Percentiles rank a stretch among this genome's conserved stretches.
Evolutionary conservation across 2,113 vertebrate species (phyloP).

Genomic region (Protomyctophum bolini): DNA sequence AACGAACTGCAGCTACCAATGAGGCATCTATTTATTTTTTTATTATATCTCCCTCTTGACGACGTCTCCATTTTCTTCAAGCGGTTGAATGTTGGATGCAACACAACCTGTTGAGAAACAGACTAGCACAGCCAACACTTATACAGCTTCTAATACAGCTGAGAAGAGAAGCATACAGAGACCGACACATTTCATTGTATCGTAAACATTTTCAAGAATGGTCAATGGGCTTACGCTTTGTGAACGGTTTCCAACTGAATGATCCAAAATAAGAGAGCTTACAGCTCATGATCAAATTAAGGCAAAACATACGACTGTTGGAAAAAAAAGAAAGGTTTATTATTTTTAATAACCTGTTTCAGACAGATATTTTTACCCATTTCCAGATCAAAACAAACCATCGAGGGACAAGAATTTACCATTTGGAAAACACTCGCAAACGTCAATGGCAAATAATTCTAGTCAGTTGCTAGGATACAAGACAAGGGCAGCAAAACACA

Average conservation of each 20-base stretch:
- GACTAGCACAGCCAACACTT: too few relatives aligned
- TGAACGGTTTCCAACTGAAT: neutral
- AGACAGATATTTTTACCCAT: conserved; percentile 62
- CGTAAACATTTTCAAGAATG: neutral
- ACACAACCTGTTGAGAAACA: too few relatives aligned
- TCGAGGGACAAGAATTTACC: conserved; percentile 44
- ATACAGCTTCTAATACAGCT: neutral
- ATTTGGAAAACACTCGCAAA: conserved; percentile 63
- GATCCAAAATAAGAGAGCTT: neutral
- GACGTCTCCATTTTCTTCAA: too few relatives aligned
- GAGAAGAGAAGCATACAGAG: neutral
- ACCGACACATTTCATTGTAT: neutral
- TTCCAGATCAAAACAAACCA: conserved; percentile 61
- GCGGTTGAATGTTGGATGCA: too few relatives aligned
- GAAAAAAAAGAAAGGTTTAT: conserved; percentile 46
- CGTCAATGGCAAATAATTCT: conserved; percentile 52
- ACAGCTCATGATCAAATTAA: neutral
- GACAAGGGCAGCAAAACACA: conserved; percentile 48
- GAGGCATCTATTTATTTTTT: too few relatives aligned
- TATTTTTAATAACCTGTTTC: conserved; percentile 61
- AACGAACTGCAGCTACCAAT: neutral
- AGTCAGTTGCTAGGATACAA: conserved; percentile 71
- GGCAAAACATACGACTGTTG: neutral
- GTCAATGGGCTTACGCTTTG: neutral
- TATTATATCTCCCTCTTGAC: too few relatives aligned